Conservation (phyloP, 2,797 vertebrate genomes). For the Notolabrus celidotus region DNA sequence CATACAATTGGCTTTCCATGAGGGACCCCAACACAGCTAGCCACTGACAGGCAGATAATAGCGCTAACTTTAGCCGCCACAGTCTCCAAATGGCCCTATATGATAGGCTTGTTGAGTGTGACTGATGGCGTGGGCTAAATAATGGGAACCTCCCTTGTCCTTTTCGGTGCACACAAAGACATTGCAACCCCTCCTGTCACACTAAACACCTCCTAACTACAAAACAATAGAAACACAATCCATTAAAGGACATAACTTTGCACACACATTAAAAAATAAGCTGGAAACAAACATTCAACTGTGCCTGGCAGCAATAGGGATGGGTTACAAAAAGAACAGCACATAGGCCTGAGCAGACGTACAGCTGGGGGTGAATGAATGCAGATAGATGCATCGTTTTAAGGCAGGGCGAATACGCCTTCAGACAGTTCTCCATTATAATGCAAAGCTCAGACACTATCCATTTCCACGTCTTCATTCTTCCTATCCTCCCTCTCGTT, state of each 20-base stretch:
- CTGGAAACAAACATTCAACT: constrained; percentile 63
- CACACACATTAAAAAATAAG: constrained; percentile 21
- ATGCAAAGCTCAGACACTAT: constrained; percentile 76
- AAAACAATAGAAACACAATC: constrained; percentile 60
- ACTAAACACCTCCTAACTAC: constrained; percentile 52
- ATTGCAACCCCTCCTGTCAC: constrained; percentile 52
- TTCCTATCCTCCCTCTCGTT: constrained; percentile 53
- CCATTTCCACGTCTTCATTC: constrained; percentile 62
- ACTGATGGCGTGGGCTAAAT: constrained; percentile 79
- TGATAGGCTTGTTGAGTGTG: constrained; percentile 81
- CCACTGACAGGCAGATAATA: constrained; percentile 81
- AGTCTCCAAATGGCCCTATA: constrained; percentile 65
- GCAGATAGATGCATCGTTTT: constrained; percentile 67
- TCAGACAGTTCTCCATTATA: constrained; percentile 72
- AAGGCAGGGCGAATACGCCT: constrained; percentile 65
- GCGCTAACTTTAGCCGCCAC: constrained; percentile 78
- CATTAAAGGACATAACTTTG: constrained; percentile 67
- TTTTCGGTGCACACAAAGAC: constrained; percentile 51
- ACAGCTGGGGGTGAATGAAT: constrained; percentile 57
- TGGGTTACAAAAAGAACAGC: constrained; percentile 43
- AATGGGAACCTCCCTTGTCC: constrained; percentile 56
- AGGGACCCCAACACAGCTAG: constrained; percentile 71
- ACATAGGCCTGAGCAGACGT: constrained; percentile 26
- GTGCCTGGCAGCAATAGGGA: constrained; percentile 34
- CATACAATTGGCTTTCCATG: constrained; percentile 76